Evolutionary conservation across 2,888 invertebrate species (phyloP).

Genomic region (Mantis religiosa): DNA sequence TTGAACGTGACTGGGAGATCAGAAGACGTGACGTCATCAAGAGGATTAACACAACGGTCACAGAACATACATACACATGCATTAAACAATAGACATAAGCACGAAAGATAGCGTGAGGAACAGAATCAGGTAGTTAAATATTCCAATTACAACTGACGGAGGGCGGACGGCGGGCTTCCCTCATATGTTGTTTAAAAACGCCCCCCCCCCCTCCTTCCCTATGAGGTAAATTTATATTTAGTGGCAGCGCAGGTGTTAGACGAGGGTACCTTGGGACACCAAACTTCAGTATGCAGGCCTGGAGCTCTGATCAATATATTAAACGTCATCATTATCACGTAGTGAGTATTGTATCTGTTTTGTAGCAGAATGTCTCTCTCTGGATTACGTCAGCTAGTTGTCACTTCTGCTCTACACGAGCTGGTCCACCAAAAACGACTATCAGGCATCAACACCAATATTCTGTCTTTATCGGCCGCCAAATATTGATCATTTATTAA

Average conservation of each 20-base stretch:
- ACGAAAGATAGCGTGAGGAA: not conserved
- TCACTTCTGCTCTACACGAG: too few species aligned
- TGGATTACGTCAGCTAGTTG: too few species aligned
- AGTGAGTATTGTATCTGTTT: too few species aligned
- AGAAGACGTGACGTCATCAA: not conserved
- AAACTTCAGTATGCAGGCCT: too few species aligned
- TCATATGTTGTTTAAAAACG: not conserved
- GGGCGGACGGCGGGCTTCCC: not conserved
- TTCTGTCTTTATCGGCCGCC: too few species aligned
- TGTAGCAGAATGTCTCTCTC: too few species aligned
- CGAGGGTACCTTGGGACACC: not conserved
- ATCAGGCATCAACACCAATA: too few species aligned
- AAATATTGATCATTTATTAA: too few species aligned
- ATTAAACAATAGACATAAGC: not conserved
- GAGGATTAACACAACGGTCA: not conserved
- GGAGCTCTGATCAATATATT: too few species aligned
- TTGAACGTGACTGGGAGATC: not conserved
- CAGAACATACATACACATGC: not conserved
- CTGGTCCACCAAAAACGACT: too few species aligned
- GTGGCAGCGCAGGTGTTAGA: not conserved
- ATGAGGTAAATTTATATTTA: not conserved
- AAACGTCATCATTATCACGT: too few species aligned
- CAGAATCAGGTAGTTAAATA: not conserved
- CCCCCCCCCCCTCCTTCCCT: too few species aligned
- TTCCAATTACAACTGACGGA: not conserved